Percentiles rank a stretch among this genome's conserved stretches.
These are phyloP conservation scores for Tachina grossa DNA, from an alignment of 2,888 invertebrate genomes.

Conservation along the genomic window DNA sequence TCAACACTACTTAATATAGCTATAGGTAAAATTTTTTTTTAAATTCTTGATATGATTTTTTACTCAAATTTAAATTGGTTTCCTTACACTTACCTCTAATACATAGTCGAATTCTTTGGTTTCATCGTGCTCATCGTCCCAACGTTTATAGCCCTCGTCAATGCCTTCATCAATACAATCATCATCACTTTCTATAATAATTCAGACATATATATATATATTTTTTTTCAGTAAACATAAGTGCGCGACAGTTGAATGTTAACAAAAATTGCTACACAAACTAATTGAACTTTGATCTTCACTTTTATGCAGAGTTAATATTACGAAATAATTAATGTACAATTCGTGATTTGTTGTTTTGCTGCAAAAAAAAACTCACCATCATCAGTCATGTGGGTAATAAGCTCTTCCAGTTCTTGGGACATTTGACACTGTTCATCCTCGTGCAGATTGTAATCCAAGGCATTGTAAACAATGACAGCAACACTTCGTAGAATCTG, in stretches of 20 bases:
- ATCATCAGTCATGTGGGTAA: constrained; percentile 92
- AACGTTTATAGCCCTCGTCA: constrained; percentile 86
- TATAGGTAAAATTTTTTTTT: background rate
- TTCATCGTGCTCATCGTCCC: constrained; percentile 84
- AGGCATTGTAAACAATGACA: constrained; percentile 92
- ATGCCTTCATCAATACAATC: constrained; percentile 96
- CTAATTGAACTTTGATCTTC: constrained; percentile 30
- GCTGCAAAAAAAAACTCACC: constrained; percentile 82
- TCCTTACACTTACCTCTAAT: constrained; percentile 80
- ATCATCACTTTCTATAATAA: constrained; percentile 87
- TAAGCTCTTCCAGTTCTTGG: constrained; percentile 92
- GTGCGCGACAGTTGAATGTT: background rate
- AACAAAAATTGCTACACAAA: constrained; percentile 13
- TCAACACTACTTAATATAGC: constrained; percentile 3
- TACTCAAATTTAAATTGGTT: background rate
- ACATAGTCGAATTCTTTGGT: constrained; percentile 83
- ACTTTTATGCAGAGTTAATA: constrained; percentile 6
- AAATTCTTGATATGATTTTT: background rate
- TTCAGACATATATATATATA: background rate
- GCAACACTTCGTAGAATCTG: constrained; percentile 92
- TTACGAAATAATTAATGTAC: constrained; percentile 17
- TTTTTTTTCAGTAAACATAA: constrained; percentile 9
- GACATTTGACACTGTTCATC: constrained; percentile 94
- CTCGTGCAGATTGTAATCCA: constrained; percentile 93
- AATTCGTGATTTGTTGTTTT: constrained; percentile 29